These are phyloP conservation scores for Acrobasis repandana DNA, from an alignment of 2,888 invertebrate genomes.

Conservation along the genomic window DNA sequence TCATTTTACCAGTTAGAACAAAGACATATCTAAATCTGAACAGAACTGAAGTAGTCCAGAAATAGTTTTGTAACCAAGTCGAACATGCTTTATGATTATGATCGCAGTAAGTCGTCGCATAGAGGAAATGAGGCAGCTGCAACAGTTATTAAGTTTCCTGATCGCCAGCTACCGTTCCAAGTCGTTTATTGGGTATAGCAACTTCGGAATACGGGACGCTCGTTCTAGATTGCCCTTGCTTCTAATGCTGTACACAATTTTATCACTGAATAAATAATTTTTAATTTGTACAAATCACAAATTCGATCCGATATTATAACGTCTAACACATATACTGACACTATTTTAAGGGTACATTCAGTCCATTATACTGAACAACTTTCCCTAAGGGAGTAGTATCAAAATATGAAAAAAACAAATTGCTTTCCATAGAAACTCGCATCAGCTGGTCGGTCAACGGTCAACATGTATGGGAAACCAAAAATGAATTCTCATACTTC, in stretches of 20 bases:
- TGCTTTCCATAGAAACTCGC: too few species aligned
- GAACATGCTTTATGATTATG: conserved; percentile 13
- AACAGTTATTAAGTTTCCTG: conserved; percentile 13
- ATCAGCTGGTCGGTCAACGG: too few species aligned
- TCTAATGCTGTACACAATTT: conserved; percentile 52
- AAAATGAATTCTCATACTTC: too few species aligned
- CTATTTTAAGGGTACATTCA: too few species aligned
- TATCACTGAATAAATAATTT: too few species aligned
- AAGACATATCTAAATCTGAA: neutral
- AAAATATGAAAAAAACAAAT: too few species aligned
- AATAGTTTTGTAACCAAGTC: conserved; percentile 8
- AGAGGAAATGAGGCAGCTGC: conserved; percentile 20
- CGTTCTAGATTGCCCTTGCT: conserved; percentile 42
- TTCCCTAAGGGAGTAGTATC: too few species aligned
- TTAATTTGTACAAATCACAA: conserved; percentile 44
- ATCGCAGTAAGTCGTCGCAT: conserved; percentile 4
- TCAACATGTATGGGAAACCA: too few species aligned
- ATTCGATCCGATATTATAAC: conserved; percentile 35
- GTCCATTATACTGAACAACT: too few species aligned
- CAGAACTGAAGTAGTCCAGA: neutral
- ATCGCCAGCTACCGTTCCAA: conserved; percentile 5
- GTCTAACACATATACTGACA: too few species aligned
- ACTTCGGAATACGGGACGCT: neutral
- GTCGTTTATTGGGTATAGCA: neutral
- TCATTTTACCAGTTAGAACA: neutral